Base-by-base conservation (phyloP, 2,113 vertebrate species). In the Bostrychus sinensis region DNA sequence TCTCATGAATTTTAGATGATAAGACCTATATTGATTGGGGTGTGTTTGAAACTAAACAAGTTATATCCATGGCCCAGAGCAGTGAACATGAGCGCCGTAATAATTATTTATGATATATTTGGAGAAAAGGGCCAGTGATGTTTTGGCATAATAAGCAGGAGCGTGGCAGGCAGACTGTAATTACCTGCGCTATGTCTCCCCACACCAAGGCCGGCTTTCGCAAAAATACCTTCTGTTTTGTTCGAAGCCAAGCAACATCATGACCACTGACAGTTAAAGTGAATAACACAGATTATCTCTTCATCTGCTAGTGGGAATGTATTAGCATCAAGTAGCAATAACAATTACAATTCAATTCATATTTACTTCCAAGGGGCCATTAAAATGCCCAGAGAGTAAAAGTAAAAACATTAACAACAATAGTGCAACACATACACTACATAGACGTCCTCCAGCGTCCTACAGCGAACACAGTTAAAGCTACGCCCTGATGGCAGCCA, bases 1-100 rank as follows among this genome's bases (percentile, higher is more conserved):
- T 91, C 82, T 88, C 88, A 92, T 93, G 76, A 67, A 92, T 92
- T 86, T 93, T 91, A 86, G 86, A 93, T 92, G 88, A 91, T 83
- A 91, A 78, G 70, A 6, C 76, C 72, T 20, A 42, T 90, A 92
- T 92, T 90, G 91, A 93, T 89, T 86, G 81, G 77, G 76, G 76
- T 75, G 64, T 76, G 89, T 90, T 89, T 90, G 89, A 91, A 92
- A 87, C 89, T 89, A 92, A 92, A 92, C 88, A 91, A 90, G 91
- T 78, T 84, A 88, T 88, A 90, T 93, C 89, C 89, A 88, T 88
- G 84, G 83, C 89, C 89, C 79, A 74, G 80, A 90, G 89, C 83
- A 72, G 71, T 77, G 87, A 87, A 89, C 83, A 88, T 69, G 78
- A 79, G 75, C 78, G 65, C 73, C 13, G 68, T 79, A 80, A 89